Conservation (phyloP, 2,888 invertebrate species). For the Holacanthella duospinosa region DNA sequence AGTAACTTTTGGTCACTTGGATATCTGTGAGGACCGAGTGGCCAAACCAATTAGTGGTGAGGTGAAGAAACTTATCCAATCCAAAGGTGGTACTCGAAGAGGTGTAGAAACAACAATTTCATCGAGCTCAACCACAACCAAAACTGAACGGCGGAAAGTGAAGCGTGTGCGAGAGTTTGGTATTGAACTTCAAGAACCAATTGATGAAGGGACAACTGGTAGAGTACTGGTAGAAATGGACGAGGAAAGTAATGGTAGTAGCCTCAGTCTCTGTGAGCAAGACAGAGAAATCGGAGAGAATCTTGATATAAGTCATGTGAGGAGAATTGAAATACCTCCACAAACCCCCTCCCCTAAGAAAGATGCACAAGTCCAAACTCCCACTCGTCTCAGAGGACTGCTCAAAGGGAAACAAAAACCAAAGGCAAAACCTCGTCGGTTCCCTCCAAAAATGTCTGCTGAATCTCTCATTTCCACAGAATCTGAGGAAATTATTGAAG, state of each 20-base stretch:
- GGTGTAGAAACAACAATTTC: neutral
- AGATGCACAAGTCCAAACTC: conserved; percentile 17
- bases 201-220: conserved; percentile 15
- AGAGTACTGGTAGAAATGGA: neutral
- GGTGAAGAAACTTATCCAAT: conserved; percentile 24
- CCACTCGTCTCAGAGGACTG: conserved; percentile 14
- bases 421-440: conserved; percentile 17
- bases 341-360: neutral
- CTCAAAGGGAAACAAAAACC: conserved; percentile 12
- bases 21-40: conserved; percentile 27
- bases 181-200: conserved; percentile 16
- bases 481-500: conserved; percentile 17
- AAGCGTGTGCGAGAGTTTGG: neutral
- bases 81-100: neutral
- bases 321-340: neutral
- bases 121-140: neutral
- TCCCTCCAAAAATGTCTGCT: conserved; percentile 12
- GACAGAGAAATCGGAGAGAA: conserved; percentile 29
- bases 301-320: conserved; percentile 13
- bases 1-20: conserved; percentile 23
- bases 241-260: neutral
- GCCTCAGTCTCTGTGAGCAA: conserved; percentile 9
- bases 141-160: neutral
- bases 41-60: conserved; percentile 32
- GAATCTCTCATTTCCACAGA: conserved; percentile 18